Percentiles rank a stretch among this genome's conserved stretches.
These are phyloP conservation scores for Eupithecia dodoneata DNA, from an alignment of 2,888 invertebrate genomes.

Conservation along the genomic window DNA sequence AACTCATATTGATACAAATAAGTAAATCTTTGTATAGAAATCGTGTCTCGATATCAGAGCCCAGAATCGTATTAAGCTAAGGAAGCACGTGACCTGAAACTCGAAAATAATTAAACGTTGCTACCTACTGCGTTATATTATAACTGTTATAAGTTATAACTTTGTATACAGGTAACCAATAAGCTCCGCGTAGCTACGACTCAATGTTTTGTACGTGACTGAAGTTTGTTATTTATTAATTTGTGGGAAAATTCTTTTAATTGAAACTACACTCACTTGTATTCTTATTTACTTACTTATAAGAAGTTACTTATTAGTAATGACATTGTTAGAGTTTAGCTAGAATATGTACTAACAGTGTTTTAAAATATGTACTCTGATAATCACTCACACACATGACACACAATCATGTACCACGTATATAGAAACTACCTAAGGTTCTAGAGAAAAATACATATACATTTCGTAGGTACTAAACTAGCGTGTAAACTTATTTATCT, in stretches of 20 bases:
- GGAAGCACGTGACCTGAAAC: constrained; percentile 55
- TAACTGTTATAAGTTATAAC: constrained; percentile 21
- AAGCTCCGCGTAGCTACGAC: constrained; percentile 18
- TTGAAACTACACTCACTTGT: background rate
- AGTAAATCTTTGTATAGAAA: background rate
- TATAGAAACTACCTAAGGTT: background rate
- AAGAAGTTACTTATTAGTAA: background rate
- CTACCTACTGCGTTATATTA: background rate
- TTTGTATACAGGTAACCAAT: constrained; percentile 33
- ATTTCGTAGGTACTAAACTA: background rate
- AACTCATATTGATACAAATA: background rate
- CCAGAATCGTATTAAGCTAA: constrained; percentile 47
- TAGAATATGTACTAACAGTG: background rate
- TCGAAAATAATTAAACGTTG: constrained; percentile 43
- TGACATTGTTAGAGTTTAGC: background rate
- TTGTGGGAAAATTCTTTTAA: background rate
- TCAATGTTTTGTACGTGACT: constrained; percentile 38
- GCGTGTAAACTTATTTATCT: background rate
- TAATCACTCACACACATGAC: background rate
- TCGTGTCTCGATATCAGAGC: background rate
- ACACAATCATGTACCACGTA: background rate
- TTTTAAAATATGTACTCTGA: background rate
- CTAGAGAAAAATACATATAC: background rate
- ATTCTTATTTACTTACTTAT: background rate
- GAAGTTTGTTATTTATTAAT: constrained; percentile 23